Percentiles rank a stretch among this genome's conserved stretches.
These are phyloP conservation scores for Oncorhynchus kisutch DNA, from an alignment of 2,113 vertebrate species.

Conservation along the genomic window DNA sequence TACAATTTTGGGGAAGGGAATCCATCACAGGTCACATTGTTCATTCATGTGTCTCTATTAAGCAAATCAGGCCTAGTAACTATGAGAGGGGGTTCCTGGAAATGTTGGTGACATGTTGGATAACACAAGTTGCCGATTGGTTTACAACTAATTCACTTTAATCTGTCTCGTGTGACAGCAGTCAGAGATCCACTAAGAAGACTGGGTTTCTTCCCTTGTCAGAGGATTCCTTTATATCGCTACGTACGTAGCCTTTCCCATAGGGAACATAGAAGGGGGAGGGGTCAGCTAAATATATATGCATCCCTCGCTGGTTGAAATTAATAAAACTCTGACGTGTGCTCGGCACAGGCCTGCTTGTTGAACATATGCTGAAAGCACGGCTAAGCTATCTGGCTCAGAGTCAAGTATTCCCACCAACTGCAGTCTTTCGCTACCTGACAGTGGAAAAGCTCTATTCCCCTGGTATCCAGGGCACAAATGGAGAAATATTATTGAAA, in stretches of 20 bases:
- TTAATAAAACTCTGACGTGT: slow-evolving; percentile 97
- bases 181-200: neutral
- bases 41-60: neutral
- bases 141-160: slow-evolving; percentile 7
- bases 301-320: slow-evolving; percentile 92
- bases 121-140: neutral
- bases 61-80: neutral
- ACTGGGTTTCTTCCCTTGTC: neutral
- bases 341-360: slow-evolving; percentile 93
- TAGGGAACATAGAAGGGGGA: slow-evolving; percentile 29
- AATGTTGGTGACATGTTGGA: neutral
- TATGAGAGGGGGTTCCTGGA: neutral
- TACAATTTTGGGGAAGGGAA: neutral
- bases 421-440: slow-evolving; percentile 99
- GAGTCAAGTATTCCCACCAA: slow-evolving; percentile 99
- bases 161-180: slow-evolving; percentile 12
- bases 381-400: slow-evolving; percentile 99
- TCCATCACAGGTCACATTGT: neutral
- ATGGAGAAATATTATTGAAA: slow-evolving; percentile 99
- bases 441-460: slow-evolving; percentile 99
- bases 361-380: slow-evolving; percentile 99
- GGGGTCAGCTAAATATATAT: slow-evolving; percentile 93
- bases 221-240: slow-evolving; percentile 15
- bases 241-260: slow-evolving; percentile 40
- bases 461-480: slow-evolving; percentile 98